Base-by-base conservation (phyloP, 2,113 vertebrate genomes). In the Andinoacara biseriatus region DNA sequence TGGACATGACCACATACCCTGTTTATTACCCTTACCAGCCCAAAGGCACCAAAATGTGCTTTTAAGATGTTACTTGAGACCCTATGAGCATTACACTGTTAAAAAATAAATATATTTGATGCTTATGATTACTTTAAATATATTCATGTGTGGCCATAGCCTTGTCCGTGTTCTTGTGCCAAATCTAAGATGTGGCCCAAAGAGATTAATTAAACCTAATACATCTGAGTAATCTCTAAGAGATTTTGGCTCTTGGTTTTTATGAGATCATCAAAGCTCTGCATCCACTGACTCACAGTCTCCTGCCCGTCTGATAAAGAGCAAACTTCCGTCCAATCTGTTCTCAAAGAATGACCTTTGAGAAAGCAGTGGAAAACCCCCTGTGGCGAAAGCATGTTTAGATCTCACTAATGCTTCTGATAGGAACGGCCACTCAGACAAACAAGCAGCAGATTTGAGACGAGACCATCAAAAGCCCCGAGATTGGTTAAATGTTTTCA, bases 281-380 rank as follows among this genome's bases (percentile, higher is more conserved):
- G n/a, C 72, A 2, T 90, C 86, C 81, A 84, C 86, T 94, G 92
- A 91, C 84, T 92, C 92, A 93, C 86, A 57, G 63, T 83, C 87
- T 87, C 80, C 76, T 89, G 82, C 6, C 77, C 87, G 69, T 75
- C 79, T 82, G 90, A 92, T 91, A 93, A 93, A 94, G 90, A 90
- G 86, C 90, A 92, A 77, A 78, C 80, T 91, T 92, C 86, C 88
- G 87, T 92, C 69, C 78, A 86, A 93, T 91, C 89, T 90, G 65
- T 88, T 88, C 87, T 82, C 88, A 92, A 87, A 90, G 82, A 87
- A 61, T 89, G 87, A 93, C 92, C 90, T 93, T 93, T 93, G 81
- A 87, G 57, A 86, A 80, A 69, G 75, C 72, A 75, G 46, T 0
- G n/a, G 81, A 89, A 90, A 93, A 87, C 75, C 85, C 88, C 90